A percentile compares a stretch with the other conserved stretches of the same genome.
phyloP scores from a whole-genome alignment of 2,797 vertebrate species.

The Pseudomugil tenellus region DNA sequence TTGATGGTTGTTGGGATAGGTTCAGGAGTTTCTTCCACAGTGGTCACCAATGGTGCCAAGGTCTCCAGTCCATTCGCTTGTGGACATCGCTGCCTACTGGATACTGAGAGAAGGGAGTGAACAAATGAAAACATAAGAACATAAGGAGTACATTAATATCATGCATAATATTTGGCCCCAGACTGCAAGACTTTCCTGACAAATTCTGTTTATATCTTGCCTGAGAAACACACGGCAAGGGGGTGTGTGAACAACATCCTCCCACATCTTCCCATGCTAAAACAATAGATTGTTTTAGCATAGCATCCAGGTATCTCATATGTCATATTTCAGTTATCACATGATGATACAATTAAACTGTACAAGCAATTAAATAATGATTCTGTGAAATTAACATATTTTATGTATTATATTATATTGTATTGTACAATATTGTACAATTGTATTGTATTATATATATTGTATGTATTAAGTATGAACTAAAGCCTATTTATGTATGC shows the following conservation, averaged over 20 bases:
- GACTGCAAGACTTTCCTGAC: not conserved
- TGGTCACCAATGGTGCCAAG: conserved; percentile 79
- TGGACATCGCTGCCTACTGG: conserved; percentile 71
- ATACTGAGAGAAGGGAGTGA: conserved; percentile 40
- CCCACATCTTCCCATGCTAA: too few relatives aligned
- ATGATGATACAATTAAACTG: not conserved
- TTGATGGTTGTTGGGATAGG: conserved; percentile 79
- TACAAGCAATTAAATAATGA: conserved; percentile 3
- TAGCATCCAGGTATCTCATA: too few relatives aligned
- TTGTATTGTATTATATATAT: too few relatives aligned
- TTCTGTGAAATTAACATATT: conserved; percentile 1
- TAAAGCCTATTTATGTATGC: conserved; percentile 36
- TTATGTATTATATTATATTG: too few relatives aligned
- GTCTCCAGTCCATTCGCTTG: conserved; percentile 77
- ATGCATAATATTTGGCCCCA: conserved; percentile 19
- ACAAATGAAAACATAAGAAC: not conserved
- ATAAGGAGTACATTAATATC: not conserved
- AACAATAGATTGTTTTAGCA: too few relatives aligned
- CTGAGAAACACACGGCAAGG: not conserved
- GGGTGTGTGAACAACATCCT: too few relatives aligned
- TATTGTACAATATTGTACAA: too few relatives aligned
- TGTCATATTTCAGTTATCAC: not conserved
- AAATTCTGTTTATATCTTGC: not conserved
- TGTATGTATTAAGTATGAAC: too few relatives aligned
- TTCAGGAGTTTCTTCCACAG: conserved; percentile 85